A percentile compares a stretch with the other conserved stretches of the same genome.
phyloP scores from a whole-genome alignment of 1,140 invertebrate species.

The Cephus cinctus region DNA sequence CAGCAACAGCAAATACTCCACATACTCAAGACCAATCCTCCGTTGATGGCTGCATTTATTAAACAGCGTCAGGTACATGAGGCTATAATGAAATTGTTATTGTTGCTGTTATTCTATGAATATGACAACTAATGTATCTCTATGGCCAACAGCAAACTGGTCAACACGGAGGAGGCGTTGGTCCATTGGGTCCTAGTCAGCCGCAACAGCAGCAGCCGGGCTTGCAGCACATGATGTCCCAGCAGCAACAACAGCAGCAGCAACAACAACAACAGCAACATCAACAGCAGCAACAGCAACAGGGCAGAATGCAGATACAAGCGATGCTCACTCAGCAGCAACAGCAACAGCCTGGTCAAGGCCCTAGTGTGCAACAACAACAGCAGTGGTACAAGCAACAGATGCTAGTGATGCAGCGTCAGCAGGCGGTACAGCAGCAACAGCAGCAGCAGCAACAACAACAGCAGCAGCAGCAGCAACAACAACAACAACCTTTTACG shows the following conservation, averaged over 20 bases:
- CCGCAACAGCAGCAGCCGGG: slow-evolving; percentile 54
- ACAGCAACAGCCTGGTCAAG: slow-evolving; percentile 51
- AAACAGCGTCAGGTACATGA: slow-evolving; percentile 76
- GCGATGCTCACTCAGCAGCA: slow-evolving; percentile 25
- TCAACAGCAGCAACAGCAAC: slow-evolving; percentile 42
- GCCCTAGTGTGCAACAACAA: slow-evolving; percentile 52
- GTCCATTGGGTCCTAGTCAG: slow-evolving; percentile 50
- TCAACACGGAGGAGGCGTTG: slow-evolving; percentile 42
- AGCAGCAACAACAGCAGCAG: slow-evolving; percentile 53
- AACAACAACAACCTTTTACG: slow-evolving; percentile 48
- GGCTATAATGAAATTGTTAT: slow-evolving; percentile 14
- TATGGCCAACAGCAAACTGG: slow-evolving; percentile 47
- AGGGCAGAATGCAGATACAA: slow-evolving; percentile 33
- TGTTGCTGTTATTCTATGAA: slow-evolving; percentile 26
- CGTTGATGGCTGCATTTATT: slow-evolving; percentile 95
- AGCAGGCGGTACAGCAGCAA: slow-evolving; percentile 39
- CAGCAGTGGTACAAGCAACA: slow-evolving; percentile 53
- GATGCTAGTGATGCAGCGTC: slow-evolving; percentile 42
- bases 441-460: slow-evolving; percentile 46
- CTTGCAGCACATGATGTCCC: slow-evolving; percentile 58
- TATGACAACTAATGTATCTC: no score
- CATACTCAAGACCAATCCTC: slow-evolving; percentile 93
- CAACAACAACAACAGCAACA: slow-evolving; percentile 32
- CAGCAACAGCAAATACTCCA: slow-evolving; percentile 91
- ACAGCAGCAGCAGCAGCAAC: slow-evolving; percentile 45